Percentiles rank a stretch among this genome's conserved stretches.
Conservation (phyloP, 2,797 vertebrate species). For the Poeciliopsis paucimaculata region DNA sequence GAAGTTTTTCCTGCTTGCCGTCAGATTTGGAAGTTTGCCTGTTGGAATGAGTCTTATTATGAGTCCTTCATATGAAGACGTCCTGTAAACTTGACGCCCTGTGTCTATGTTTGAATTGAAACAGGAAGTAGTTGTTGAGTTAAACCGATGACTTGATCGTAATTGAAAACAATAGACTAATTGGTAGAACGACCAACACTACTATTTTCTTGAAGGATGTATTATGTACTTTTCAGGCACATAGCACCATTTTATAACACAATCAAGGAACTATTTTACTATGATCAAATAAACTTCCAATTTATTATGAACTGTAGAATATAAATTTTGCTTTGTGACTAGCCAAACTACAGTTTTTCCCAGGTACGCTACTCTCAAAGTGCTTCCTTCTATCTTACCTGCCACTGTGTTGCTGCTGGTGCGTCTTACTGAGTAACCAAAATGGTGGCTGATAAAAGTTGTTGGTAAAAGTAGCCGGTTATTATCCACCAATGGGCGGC, state of each 20-base stretch:
- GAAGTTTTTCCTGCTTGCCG: neutral
- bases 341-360: too few relatives aligned
- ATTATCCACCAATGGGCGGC: neutral
- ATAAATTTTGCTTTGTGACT: too few relatives aligned
- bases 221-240: too few relatives aligned
- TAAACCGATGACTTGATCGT: neutral
- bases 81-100: neutral
- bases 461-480: too few relatives aligned
- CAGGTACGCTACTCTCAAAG: too few relatives aligned
- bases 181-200: neutral
- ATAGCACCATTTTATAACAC: too few relatives aligned
- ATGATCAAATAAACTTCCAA: too few relatives aligned
- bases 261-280: too few relatives aligned
- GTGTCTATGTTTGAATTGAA: neutral
- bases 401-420: neutral
- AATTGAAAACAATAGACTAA: neutral
- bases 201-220: too few relatives aligned
- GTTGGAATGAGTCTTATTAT: neutral
- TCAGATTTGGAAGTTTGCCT: neutral
- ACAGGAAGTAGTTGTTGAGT: neutral
- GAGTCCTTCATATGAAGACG: neutral
- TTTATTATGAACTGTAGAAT: too few relatives aligned
- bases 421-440: neutral
- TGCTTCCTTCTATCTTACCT: neutral
- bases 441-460: neutral